Conservation (phyloP, 2,113 vertebrate genomes). For the Malaclemys terrapin region DNA sequence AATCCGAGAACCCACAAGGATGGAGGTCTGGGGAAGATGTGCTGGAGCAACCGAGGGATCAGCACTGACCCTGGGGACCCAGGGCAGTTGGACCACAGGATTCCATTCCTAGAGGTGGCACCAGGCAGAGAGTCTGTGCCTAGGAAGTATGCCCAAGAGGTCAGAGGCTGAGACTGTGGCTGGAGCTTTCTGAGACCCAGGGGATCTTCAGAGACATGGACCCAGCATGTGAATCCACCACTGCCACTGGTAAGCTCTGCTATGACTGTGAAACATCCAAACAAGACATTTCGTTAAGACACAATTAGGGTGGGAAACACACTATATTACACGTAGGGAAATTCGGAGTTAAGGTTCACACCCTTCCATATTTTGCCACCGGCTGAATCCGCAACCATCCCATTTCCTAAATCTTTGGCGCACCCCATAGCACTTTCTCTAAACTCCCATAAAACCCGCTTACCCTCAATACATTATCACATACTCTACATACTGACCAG, state of each 20-base stretch:
- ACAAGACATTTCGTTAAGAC: background rate
- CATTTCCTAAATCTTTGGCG: no score
- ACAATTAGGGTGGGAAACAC: background rate
- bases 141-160: background rate
- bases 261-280: background rate
- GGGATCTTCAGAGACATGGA: background rate
- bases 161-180: background rate
- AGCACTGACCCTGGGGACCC: background rate
- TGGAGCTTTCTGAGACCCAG: background rate
- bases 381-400: background rate
- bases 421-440: background rate
- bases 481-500: background rate
- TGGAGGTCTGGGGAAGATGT: background rate
- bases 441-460: background rate
- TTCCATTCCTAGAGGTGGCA: conserved; percentile 16
- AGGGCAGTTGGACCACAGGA: conserved; percentile 28
- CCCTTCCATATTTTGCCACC: background rate
- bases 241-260: background rate
- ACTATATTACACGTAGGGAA: background rate
- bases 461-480: background rate
- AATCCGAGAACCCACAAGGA: background rate
- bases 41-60: background rate
- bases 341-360: background rate
- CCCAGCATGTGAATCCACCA: background rate
- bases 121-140: background rate